Base-by-base conservation (phyloP, 2,113 vertebrate genomes). In the Ondatra zibethicus region DNA sequence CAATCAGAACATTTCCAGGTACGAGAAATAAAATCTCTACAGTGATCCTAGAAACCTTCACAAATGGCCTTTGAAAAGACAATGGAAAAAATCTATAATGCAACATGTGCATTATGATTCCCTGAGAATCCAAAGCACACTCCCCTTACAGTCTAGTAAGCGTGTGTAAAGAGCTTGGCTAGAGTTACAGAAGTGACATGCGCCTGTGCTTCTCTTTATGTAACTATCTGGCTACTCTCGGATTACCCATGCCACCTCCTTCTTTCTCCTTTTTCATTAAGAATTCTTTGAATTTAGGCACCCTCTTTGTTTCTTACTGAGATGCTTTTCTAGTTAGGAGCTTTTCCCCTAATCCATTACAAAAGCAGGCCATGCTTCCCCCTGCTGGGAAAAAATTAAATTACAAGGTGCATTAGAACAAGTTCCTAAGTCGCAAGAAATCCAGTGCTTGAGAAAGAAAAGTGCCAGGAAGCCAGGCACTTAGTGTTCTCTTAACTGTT, bases 381-480 rank as follows among this genome's bases (percentile, higher is more conserved):
- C 98, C 98, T 98, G 97, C 98, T 98, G 99, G 98, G 96, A 97
- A 97, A 98, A 97, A 93, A 92, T 42, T 73, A 97, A 98, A 99
- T 97, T 99, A 98, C 98, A 98, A 80, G 93, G 92, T 95, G 66
- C 36, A 82, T 95, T 50, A 27, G 65, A 81, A 63, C 8, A 73
- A 0, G 86, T 47, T 94, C 36, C 27, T 90, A 73, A 45, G 29
- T 42, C 89, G 45, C 73, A 94, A 96, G 8, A 95, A 29, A 95
- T 61, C 23, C 92, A 66, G 82, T 92, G 92, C 77, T 63, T n/a
- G 17, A 3, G 55, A 77, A 92, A 87, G 66, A 94, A 9, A 94
- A 91, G 19, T 89, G 70, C 75, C 42, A 52, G 94, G 23, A 73
- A 94, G 50, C 14, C 61, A 91, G 82, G 14, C 90, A 72, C 61